These are phyloP conservation scores for Onychorhynchus coronatus DNA, from an alignment of 2,113 vertebrate species.

Conservation along the genomic window DNA sequence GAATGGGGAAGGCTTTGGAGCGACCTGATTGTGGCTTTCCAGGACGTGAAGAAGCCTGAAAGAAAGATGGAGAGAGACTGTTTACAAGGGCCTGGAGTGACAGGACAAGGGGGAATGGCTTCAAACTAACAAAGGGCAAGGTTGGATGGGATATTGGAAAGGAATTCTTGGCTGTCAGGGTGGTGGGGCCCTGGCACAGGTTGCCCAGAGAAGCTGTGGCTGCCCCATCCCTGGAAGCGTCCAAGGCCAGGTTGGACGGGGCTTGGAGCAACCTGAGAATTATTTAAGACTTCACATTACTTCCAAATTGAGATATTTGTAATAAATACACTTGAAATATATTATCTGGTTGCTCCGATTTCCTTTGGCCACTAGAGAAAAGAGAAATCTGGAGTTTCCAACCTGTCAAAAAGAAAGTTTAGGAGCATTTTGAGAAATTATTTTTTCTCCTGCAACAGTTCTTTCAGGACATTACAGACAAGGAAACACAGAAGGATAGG, in stretches of 20 bases:
- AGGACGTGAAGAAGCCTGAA: background rate
- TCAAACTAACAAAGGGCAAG: background rate
- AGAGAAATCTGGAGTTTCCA: background rate
- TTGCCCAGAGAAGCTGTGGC: background rate
- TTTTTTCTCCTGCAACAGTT: background rate
- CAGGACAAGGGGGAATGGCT: background rate
- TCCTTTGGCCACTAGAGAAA: background rate
- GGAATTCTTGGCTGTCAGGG: background rate
- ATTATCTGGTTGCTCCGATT: background rate
- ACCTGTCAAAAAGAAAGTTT: background rate
- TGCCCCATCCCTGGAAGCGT: background rate
- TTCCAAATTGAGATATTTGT: background rate
- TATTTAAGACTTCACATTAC: background rate
- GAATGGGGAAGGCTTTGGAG: background rate
- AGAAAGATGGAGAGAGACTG: background rate
- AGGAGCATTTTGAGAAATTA: background rate
- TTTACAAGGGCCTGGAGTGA: rapidly evolving
- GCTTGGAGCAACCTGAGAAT: background rate
- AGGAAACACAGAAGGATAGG: background rate
- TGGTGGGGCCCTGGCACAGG: rapidly evolving
- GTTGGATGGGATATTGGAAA: background rate
- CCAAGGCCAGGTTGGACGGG: rapidly evolving
- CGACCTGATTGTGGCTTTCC: background rate
- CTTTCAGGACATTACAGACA: background rate
- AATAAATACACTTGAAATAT: background rate